Conservation (phyloP, 2,113 vertebrate genomes). For the Tympanuchus pallidicinctus region DNA sequence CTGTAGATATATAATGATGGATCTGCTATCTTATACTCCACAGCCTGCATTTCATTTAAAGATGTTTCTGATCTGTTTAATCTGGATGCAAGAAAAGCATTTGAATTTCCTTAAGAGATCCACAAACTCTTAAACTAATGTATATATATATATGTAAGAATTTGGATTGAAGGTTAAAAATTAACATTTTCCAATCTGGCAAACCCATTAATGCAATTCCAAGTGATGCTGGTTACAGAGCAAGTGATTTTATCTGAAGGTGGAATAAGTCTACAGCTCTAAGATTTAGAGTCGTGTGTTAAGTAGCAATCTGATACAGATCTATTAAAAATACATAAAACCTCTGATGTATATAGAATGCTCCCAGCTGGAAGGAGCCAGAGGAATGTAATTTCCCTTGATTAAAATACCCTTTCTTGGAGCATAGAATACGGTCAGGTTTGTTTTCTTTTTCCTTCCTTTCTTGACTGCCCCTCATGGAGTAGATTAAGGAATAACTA, state of each 20-base stretch:
- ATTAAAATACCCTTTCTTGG: not conserved
- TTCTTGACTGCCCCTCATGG: not conserved
- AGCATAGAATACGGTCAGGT: not conserved
- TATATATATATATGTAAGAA: not conserved
- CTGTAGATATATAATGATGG: not conserved
- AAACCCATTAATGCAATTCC: not conserved
- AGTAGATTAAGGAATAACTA: not conserved
- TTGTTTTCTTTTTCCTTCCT: not conserved
- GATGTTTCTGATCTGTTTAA: not conserved
- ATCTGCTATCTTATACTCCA: not conserved
- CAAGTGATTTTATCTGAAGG: not conserved
- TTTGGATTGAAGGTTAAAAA: not conserved
- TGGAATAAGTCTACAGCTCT: not conserved
- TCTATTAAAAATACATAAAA: not conserved
- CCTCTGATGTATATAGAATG: not conserved
- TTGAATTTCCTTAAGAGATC: not conserved
- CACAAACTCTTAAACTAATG: not conserved
- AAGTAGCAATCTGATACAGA: not conserved
- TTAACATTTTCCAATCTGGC: not conserved
- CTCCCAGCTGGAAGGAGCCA: slow-evolving; percentile 54
- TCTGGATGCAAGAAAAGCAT: not conserved
- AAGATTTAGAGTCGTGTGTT: not conserved
- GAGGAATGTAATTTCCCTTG: slow-evolving; percentile 21
- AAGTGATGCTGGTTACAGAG: not conserved
- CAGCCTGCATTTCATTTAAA: not conserved